phyloP scores from a whole-genome alignment of 2,888 invertebrate genomes.

The Euproctis similis region DNA sequence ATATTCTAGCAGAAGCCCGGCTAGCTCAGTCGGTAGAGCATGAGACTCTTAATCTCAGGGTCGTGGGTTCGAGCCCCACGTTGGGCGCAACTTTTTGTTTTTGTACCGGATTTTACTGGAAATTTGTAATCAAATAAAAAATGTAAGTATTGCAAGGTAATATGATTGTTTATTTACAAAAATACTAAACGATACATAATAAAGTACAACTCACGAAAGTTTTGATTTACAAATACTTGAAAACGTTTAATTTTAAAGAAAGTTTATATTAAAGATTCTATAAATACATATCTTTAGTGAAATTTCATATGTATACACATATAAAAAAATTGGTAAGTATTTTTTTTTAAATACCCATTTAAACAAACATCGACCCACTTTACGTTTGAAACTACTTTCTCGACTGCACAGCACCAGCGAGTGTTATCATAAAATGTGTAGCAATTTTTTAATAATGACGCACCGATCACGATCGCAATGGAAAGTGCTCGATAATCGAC shows the following conservation, averaged over 20 bases:
- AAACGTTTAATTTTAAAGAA: too few species aligned
- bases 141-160: too few species aligned
- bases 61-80: slow-evolving; percentile 77
- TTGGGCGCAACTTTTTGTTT: slow-evolving; percentile 61
- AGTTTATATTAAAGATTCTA: too few species aligned
- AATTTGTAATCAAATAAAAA: too few species aligned
- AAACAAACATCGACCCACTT: slow-evolving; percentile 28
- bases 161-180: too few species aligned
- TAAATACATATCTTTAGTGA: too few species aligned
- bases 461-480: slow-evolving; percentile 34
- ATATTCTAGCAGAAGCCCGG: slow-evolving; percentile 40
- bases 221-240: too few species aligned
- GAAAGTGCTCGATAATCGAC: slow-evolving; percentile 51
- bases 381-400: slow-evolving; percentile 37
- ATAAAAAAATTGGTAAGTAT: too few species aligned
- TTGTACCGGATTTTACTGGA: too few species aligned
- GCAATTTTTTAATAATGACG: slow-evolving; percentile 44
- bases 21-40: slow-evolving; percentile 71
- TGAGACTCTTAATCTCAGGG: slow-evolving; percentile 78
- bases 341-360: slow-evolving; percentile 4
- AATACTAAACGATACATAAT: too few species aligned
- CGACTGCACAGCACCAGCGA: slow-evolving; percentile 26
- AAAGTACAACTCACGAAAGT: too few species aligned
- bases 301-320: too few species aligned
- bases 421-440: slow-evolving; percentile 38